Conservation (phyloP, 2,888 invertebrate genomes). For the Agrotis clavis region DNA sequence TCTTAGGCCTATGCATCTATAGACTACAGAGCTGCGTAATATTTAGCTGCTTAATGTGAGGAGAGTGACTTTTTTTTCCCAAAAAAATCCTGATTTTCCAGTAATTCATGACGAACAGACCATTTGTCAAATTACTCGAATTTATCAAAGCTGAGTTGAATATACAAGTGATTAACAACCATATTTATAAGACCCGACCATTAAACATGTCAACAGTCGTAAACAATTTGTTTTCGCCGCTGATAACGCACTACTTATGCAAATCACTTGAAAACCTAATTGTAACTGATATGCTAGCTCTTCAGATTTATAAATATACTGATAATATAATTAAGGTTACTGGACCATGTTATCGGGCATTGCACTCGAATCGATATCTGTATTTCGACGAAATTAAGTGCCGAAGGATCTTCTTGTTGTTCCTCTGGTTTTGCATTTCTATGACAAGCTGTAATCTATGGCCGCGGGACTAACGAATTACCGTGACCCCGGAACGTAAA, state of each 20-base stretch:
- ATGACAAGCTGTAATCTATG: background rate
- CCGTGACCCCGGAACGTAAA: too few relatives aligned
- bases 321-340: conserved; percentile 51
- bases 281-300: conserved; percentile 39
- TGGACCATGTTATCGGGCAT: conserved; percentile 38
- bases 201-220: background rate
- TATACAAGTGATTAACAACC: background rate
- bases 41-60: too few relatives aligned
- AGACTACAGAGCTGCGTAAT: too few relatives aligned
- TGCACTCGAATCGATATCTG: conserved; percentile 27
- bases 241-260: conserved; percentile 36
- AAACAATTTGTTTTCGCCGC: conserved; percentile 8
- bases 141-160: background rate
- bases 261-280: conserved; percentile 50
- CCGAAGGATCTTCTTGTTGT: background rate
- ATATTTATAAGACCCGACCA: conserved; percentile 12
- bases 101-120: background rate
- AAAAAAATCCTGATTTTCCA: background rate
- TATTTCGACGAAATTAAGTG: conserved; percentile 8
- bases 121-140: background rate
- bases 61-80: too few relatives aligned
- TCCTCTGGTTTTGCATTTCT: background rate
- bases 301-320: conserved; percentile 53
- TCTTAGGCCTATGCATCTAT: too few relatives aligned
- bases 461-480: too few relatives aligned